These are phyloP conservation scores for Strix aluco DNA, from an alignment of 2,113 vertebrate species.

Conservation along the genomic window DNA sequence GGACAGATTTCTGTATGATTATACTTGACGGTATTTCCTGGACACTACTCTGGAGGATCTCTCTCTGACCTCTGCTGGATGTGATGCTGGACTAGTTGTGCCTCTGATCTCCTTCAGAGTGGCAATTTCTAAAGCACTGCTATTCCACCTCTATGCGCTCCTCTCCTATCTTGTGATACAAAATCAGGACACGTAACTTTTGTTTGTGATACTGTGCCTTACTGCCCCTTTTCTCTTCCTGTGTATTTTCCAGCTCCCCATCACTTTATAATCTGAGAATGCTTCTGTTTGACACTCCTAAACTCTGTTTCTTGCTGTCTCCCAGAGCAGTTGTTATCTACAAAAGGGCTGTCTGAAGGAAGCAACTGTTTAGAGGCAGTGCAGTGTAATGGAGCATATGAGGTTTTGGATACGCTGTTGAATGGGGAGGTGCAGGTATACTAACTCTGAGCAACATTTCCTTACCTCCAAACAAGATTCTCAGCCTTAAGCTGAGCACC, in stretches of 20 bases:
- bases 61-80: neutral
- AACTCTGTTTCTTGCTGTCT: neutral
- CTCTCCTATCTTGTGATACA: neutral
- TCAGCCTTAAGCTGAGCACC: neutral
- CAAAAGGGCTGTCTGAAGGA: neutral
- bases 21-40: neutral
- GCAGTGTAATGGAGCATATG: fast-evolving
- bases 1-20: neutral
- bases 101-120: neutral
- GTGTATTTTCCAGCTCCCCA: neutral
- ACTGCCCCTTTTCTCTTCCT: neutral
- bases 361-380: neutral
- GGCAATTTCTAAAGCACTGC: neutral
- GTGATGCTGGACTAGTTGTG: neutral
- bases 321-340: neutral
- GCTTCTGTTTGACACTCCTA: neutral
- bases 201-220: neutral
- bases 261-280: neutral
- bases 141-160: neutral
- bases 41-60: neutral
- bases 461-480: neutral
- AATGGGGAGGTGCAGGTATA: neutral
- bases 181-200: neutral
- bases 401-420: neutral
- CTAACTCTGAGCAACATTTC: neutral